These are phyloP conservation scores for Ricordea florida DNA, from an alignment of 92 coral and sea anemone species.

Conservation along the genomic window DNA sequence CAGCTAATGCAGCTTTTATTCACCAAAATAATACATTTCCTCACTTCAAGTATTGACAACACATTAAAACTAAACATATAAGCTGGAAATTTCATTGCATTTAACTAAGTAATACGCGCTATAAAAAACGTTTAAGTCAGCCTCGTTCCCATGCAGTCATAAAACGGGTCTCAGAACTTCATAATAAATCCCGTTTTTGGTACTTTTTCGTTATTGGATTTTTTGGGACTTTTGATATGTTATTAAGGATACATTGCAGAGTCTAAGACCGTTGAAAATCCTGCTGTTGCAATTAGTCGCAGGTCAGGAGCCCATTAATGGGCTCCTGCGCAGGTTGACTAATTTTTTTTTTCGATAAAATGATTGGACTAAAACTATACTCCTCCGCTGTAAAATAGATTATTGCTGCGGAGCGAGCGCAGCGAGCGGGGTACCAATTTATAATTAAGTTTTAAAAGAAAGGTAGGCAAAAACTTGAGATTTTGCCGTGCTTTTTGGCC, in stretches of 20 bases:
- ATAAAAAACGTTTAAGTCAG: neutral
- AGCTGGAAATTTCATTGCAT: neutral
- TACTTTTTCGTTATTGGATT: constrained; percentile 16
- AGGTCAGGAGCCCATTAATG: no score
- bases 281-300: constrained; percentile 62
- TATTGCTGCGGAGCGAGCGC: no score
- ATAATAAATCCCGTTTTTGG: neutral
- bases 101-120: neutral
- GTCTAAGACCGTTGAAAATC: constrained; percentile 47
- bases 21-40: neutral
- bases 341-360: no score
- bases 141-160: constrained; percentile 30
- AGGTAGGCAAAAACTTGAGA: no score
- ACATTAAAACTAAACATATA: neutral
- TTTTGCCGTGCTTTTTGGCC: no score
- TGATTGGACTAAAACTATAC: no score
- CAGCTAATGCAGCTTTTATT: neutral
- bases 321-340: no score
- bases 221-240: constrained; percentile 44
- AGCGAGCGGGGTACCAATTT: no score
- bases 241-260: constrained; percentile 6
- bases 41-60: neutral
- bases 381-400: no score
- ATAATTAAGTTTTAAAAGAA: no score
- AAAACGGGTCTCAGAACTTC: neutral